phyloP scores from a whole-genome alignment of 2,888 invertebrate species.

The Spialia ferax region DNA sequence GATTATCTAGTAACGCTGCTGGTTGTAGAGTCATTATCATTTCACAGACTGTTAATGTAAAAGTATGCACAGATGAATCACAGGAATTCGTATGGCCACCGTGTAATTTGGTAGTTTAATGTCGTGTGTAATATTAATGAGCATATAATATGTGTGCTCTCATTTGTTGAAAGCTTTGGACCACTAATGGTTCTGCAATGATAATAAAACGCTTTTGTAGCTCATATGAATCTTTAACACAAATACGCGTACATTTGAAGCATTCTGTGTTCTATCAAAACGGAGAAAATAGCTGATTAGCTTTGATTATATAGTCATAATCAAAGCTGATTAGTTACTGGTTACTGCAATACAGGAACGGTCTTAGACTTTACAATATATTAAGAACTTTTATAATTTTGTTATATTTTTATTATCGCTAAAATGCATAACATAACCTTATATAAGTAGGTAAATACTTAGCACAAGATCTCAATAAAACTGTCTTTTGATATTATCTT shows the following conservation, averaged over 20 bases:
- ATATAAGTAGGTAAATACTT: too few species aligned
- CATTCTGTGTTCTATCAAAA: neutral
- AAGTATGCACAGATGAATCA: conserved; percentile 25
- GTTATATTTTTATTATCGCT: too few species aligned
- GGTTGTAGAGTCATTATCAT: conserved; percentile 23
- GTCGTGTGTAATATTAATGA: conserved; percentile 7
- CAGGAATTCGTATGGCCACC: neutral
- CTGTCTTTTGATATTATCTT: too few species aligned
- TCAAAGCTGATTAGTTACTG: too few species aligned
- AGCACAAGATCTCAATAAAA: too few species aligned
- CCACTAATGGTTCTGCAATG: neutral
- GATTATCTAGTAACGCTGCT: conserved; percentile 2
- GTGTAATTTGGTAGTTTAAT: conserved; percentile 23
- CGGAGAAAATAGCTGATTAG: too few species aligned
- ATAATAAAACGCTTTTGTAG: neutral
- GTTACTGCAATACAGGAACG: too few species aligned
- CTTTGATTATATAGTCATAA: too few species aligned
- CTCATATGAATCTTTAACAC: neutral
- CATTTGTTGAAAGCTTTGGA: neutral
- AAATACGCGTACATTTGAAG: neutral
- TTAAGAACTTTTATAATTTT: too few species aligned
- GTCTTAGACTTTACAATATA: too few species aligned
- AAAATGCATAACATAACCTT: too few species aligned
- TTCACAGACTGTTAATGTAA: conserved; percentile 19
- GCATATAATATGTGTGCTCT: neutral